phyloP scores from a whole-genome alignment of 2,888 invertebrate species.

The Orthosia gothica region DNA sequence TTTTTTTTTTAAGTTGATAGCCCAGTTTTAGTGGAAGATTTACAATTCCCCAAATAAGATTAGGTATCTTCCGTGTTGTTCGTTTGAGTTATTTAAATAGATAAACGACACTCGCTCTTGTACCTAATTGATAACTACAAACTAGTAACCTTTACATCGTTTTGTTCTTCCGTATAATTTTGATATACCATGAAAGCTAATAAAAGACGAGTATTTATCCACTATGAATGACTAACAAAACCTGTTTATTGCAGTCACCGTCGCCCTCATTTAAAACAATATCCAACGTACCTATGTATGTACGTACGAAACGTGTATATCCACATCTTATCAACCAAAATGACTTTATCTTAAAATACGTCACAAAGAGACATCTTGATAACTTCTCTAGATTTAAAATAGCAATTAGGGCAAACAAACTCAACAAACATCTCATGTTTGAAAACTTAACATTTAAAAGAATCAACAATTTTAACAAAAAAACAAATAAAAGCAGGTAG shows the following conservation, averaged over 20 bases:
- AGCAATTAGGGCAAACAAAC: conserved; percentile 30
- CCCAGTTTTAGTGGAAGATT: neutral
- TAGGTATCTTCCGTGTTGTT: neutral
- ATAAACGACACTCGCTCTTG: neutral
- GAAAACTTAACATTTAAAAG: conserved; percentile 23
- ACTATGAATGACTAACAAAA: neutral
- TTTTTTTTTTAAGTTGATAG: neutral
- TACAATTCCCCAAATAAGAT: neutral
- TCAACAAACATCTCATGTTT: conserved; percentile 20
- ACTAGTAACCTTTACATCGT: neutral
- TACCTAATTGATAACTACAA: neutral
- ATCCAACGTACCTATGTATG: conserved; percentile 1
- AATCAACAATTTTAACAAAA: neutral
- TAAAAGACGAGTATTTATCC: neutral
- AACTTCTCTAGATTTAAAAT: conserved; percentile 22
- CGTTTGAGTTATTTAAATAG: neutral
- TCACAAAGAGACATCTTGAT: conserved; percentile 49
- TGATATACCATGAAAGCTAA: neutral
- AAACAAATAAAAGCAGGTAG: neutral
- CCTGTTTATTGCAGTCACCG: conserved; percentile 6
- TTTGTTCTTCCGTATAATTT: neutral
- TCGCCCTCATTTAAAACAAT: conserved; percentile 30
- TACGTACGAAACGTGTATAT: too few species aligned
- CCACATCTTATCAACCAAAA: conserved; percentile 36
- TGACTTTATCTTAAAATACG: conserved; percentile 42